A percentile compares a stretch with the other conserved stretches of the same genome.
These are phyloP conservation scores for Corvus cornix DNA, from an alignment of 2,113 vertebrate species.

Conservation along the genomic window DNA sequence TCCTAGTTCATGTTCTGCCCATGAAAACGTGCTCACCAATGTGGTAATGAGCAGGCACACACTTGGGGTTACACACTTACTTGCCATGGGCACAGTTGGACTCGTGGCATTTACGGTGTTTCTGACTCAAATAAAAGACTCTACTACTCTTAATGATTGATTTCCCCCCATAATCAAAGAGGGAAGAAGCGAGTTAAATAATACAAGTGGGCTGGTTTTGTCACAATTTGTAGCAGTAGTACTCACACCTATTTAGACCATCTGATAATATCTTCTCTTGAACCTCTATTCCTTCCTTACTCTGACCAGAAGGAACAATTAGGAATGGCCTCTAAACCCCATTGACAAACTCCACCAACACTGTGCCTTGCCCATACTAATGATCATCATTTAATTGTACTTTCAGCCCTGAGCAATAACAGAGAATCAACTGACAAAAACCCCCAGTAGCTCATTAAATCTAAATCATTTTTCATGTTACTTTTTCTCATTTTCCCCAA, in stretches of 20 bases:
- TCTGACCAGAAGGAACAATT: neutral
- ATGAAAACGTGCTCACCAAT: fast-evolving
- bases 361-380: neutral
- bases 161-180: neutral
- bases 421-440: neutral
- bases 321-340: neutral
- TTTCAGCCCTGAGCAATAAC: neutral
- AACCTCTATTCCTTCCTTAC: neutral
- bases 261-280: fast-evolving
- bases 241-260: neutral
- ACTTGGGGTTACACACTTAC: neutral
- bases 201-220: neutral
- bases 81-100: neutral
- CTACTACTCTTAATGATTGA: neutral
- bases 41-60: neutral
- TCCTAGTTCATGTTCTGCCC: neutral
- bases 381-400: no score
- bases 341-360: neutral
- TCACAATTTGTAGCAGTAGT: fast-evolving
- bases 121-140: neutral
- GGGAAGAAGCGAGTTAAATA: fast-evolving
- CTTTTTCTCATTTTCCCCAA: neutral
- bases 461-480: neutral
- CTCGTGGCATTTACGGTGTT: neutral
- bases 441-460: neutral